Evolutionary conservation across 2,113 vertebrate genomes (phyloP).

Genomic region (Caloenas nicobarica): DNA sequence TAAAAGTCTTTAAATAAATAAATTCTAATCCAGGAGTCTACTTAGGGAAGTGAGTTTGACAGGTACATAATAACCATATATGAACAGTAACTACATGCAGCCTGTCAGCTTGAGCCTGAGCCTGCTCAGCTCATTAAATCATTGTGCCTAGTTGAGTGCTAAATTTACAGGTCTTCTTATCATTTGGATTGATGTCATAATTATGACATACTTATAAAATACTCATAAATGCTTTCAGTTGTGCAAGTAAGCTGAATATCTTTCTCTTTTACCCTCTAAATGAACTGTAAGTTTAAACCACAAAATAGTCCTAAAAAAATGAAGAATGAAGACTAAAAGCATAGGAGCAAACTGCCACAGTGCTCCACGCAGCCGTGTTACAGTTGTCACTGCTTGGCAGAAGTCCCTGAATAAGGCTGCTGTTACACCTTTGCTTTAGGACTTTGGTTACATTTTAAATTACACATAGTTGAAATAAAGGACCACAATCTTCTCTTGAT

Average conservation of each 20-base stretch:
- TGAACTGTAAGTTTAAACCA: neutral
- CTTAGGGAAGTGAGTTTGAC: neutral
- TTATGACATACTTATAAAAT: neutral
- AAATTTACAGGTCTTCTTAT: neutral
- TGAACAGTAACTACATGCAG: neutral
- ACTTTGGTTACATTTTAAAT: neutral
- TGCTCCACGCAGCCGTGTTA: neutral
- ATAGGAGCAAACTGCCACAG: fast-evolving
- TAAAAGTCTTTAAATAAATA: conserved; percentile 11
- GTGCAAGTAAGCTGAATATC: neutral
- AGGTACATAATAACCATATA: neutral
- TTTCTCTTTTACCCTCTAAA: neutral
- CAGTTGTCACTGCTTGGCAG: neutral
- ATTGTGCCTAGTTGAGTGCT: neutral
- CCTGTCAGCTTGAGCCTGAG: neutral
- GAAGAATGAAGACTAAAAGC: neutral
- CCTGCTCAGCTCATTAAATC: neutral
- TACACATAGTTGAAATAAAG: neutral
- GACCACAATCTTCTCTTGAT: neutral
- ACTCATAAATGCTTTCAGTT: neutral
- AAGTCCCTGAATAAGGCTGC: neutral
- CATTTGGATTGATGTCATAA: neutral
- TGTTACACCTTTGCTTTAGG: neutral
- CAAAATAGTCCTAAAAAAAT: neutral
- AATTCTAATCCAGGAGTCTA: neutral